These are phyloP conservation scores for Noctuana brunneofusca DNA, from an alignment of 2,888 invertebrate species.

Conservation along the genomic window DNA sequence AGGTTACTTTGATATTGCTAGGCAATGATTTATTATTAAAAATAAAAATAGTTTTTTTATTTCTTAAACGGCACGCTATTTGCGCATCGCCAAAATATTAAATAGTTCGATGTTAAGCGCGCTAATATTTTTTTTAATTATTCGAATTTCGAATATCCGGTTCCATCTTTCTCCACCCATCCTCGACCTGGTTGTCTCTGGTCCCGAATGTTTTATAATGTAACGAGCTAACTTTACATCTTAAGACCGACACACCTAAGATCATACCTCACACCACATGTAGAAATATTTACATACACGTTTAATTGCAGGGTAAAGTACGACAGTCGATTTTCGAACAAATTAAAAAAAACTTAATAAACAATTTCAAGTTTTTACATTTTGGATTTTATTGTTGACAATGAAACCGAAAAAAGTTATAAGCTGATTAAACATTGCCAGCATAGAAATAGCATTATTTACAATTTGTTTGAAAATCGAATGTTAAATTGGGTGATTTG, in stretches of 20 bases:
- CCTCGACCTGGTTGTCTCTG: conserved; percentile 36
- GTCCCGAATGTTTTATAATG: conserved; percentile 39
- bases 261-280: conserved; percentile 70
- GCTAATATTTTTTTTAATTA: conserved; percentile 6
- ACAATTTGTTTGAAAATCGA: conserved; percentile 24
- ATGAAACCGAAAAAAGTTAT: too few relatives aligned
- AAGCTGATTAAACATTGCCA: not conserved
- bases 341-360: not conserved
- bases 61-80: too few relatives aligned
- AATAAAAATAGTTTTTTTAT: too few relatives aligned
- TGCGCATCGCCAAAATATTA: too few relatives aligned
- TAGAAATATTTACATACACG: conserved; percentile 23
- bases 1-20: conserved; percentile 40
- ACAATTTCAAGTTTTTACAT: not conserved
- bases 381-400: not conserved
- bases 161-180: conserved; percentile 24
- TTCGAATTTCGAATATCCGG: conserved; percentile 41
- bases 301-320: conserved; percentile 17
- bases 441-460: not conserved
- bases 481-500: conserved; percentile 20
- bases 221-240: conserved; percentile 49
- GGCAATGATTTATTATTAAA: not conserved
- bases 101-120: conserved; percentile 8
- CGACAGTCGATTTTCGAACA: conserved; percentile 31
- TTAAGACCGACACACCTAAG: conserved; percentile 44